A percentile compares a stretch with the other conserved stretches of the same genome.
Evolutionary conservation across 1,140 invertebrate genomes (phyloP).

Genomic region (Cylas formicarius): DNA sequence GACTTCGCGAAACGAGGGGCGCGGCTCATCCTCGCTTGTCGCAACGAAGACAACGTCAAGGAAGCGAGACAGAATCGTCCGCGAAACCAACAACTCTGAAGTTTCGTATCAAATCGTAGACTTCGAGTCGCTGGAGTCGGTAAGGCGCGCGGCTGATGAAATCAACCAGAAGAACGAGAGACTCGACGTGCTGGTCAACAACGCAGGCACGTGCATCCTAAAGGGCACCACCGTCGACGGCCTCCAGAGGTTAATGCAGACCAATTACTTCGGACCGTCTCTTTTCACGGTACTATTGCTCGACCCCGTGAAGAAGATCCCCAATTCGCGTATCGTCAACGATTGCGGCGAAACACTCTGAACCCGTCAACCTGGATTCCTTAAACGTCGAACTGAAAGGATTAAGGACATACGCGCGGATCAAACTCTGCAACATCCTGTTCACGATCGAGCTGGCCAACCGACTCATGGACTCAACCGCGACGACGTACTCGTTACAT

Average conservation of each 20-base stretch:
- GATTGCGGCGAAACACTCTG: constrained; percentile 42
- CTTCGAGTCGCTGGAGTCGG: constrained; percentile 45
- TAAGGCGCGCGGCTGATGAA: constrained; percentile 46
- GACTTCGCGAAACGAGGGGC: constrained; percentile 53
- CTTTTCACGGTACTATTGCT: constrained; percentile 52
- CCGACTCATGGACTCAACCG: constrained; percentile 65
- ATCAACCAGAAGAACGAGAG: constrained; percentile 46
- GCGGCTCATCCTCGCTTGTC: constrained; percentile 58
- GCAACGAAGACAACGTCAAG: constrained; percentile 49
- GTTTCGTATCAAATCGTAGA: constrained; percentile 34
- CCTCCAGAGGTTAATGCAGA: constrained; percentile 51
- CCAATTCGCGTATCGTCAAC: constrained; percentile 20
- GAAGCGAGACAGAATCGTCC: constrained; percentile 45
- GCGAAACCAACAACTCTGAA: constrained; percentile 30
- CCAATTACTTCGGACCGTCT: constrained; percentile 59
- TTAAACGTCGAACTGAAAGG: constrained; percentile 7
- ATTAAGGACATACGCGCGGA: no score
- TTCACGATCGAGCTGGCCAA: constrained; percentile 73
- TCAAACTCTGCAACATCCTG: constrained; percentile 74
- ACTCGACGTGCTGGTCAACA: constrained; percentile 60
- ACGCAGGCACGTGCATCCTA: constrained; percentile 42
- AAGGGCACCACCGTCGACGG: constrained; percentile 46
- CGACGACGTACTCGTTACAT: constrained; percentile 74
- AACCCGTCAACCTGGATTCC: constrained; percentile 11
- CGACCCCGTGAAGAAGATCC: constrained; percentile 35